A percentile compares a stretch with the other conserved stretches of the same genome.
phyloP scores from a whole-genome alignment of 2,113 vertebrate genomes.

The Orthonyx spaldingii region DNA sequence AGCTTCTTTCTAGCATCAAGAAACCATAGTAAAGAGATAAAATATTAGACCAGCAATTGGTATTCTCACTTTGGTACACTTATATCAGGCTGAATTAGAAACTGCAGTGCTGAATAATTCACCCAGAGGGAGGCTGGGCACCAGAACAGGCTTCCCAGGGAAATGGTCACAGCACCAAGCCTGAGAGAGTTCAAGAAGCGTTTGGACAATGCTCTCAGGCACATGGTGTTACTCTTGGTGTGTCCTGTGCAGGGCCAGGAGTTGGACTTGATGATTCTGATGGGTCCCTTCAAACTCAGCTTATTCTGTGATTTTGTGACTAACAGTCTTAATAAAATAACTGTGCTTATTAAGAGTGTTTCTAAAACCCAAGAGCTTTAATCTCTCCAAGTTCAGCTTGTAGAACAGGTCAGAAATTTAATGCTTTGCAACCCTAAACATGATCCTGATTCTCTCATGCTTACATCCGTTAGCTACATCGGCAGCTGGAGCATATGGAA shows the following conservation, averaged over 20 bases:
- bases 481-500: neutral
- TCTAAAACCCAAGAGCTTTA: neutral
- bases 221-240: neutral
- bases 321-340: neutral
- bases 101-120: neutral
- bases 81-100: neutral
- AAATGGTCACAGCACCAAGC: neutral
- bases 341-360: neutral
- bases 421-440: neutral
- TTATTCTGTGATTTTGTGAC: neutral
- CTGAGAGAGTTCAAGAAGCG: neutral
- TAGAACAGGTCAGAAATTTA: neutral
- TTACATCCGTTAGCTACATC: neutral
- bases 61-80: neutral
- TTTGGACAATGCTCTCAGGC: neutral
- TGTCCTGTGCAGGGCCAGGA: neutral
- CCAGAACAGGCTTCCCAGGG: neutral
- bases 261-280: rapidly evolving
- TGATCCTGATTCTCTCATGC: neutral
- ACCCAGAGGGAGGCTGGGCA: neutral
- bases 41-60: neutral
- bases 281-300: neutral
- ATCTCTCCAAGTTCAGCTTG: neutral
- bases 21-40: neutral
- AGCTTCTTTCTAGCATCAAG: neutral